Conservation (phyloP, 2,888 invertebrate species). For the Hemaris fuciformis region DNA sequence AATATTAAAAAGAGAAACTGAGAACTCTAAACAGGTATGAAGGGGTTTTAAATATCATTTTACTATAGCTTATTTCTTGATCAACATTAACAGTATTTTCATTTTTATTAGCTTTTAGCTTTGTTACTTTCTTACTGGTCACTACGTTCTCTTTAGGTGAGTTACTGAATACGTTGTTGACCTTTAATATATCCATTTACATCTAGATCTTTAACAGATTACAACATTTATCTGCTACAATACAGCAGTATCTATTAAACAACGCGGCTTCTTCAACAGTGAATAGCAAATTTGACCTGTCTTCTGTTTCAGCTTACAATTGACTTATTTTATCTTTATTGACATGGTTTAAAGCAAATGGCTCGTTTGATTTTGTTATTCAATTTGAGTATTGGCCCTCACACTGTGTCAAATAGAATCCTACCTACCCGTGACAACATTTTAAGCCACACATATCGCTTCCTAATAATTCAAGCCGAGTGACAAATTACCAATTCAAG, state of each 20-base stretch:
- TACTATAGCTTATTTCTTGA: not conserved
- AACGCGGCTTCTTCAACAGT: not conserved
- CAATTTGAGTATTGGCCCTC: not conserved
- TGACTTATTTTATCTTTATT: not conserved
- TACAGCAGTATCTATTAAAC: not conserved
- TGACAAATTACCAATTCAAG: slow-evolving; percentile 7
- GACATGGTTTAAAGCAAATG: not conserved
- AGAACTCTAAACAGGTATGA: too few species aligned
- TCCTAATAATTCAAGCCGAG: not conserved
- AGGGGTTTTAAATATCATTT: too few species aligned
- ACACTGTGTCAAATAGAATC: not conserved
- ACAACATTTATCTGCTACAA: not conserved
- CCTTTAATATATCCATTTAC: too few species aligned
- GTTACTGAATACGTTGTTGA: too few species aligned
- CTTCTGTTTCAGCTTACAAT: not conserved
- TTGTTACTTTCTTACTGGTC: not conserved
- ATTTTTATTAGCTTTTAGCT: too few species aligned
- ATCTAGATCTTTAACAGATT: too few species aligned
- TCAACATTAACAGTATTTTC: too few species aligned
- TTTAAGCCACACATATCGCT: not conserved
- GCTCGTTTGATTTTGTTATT: not conserved
- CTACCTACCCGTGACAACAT: not conserved
- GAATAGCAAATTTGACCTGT: not conserved
- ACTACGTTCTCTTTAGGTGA: too few species aligned
- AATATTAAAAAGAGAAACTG: too few species aligned